Percentiles rank a stretch among this genome's conserved stretches.
Evolutionary conservation across 2,113 vertebrate genomes (phyloP).

Genomic region (Podarcis raffonei): DNA sequence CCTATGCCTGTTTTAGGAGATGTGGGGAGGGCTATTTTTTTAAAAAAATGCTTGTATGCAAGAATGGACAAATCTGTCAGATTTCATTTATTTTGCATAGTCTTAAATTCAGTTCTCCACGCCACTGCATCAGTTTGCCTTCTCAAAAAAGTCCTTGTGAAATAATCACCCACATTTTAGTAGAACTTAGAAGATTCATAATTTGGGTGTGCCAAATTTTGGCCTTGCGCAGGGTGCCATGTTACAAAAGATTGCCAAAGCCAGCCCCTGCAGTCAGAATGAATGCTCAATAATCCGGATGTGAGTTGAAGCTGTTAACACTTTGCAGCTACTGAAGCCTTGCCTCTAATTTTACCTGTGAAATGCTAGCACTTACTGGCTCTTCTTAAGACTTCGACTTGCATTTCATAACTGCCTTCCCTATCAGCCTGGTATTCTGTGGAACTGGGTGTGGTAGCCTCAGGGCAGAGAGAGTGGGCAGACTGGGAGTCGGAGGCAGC

Average conservation of each 20-base stretch:
- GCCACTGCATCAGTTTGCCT: too few relatives aligned
- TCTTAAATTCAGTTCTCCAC: too few relatives aligned
- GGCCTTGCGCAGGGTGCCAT: not conserved
- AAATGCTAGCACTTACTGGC: not conserved
- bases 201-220: too few relatives aligned
- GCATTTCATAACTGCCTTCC: not conserved
- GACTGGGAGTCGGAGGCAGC: not conserved
- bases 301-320: not conserved
- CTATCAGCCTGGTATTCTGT: not conserved
- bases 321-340: not conserved
- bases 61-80: too few relatives aligned
- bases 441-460: not conserved
- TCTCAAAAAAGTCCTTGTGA: too few relatives aligned
- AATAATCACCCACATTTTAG: too few relatives aligned
- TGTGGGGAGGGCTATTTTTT: not conserved
- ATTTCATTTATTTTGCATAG: too few relatives aligned
- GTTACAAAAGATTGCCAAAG: too few relatives aligned
- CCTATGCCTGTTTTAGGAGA: too few relatives aligned
- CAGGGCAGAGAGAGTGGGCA: fast-evolving
- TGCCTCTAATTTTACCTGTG: not conserved
- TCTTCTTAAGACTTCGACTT: not conserved
- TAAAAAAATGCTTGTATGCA: not conserved
- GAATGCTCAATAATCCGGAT: too few relatives aligned
- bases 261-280: too few relatives aligned
- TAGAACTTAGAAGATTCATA: too few relatives aligned